Conservation (phyloP, 2,888 invertebrate genomes). For the Tiphia femorata region DNA sequence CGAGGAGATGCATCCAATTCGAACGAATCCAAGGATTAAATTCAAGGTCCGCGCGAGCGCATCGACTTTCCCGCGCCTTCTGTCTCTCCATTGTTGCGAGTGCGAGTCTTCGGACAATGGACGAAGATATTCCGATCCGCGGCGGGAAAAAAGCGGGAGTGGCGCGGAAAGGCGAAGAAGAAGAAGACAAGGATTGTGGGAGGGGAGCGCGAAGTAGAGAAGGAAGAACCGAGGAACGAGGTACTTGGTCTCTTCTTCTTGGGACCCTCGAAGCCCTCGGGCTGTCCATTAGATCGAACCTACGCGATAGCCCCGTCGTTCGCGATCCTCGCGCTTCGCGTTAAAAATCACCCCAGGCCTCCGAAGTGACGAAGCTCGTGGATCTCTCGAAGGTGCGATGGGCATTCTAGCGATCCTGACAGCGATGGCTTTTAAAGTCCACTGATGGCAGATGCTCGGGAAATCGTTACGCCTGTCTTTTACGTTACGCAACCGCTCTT, state of each 20-base stretch:
- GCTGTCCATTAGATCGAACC: conserved; percentile 41
- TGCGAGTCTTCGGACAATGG: conserved; percentile 34
- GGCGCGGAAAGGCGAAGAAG: conserved; percentile 15
- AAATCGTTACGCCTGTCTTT: no score
- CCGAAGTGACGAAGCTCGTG: no score
- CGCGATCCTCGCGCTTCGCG: conserved; percentile 28
- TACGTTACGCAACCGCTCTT: no score
- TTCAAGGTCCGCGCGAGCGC: conserved; percentile 4
- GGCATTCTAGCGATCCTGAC: no score
- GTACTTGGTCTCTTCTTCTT: conserved; percentile 5
- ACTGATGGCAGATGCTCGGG: no score
- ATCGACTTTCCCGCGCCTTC: conserved; percentile 19
- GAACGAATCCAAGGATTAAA: no score
- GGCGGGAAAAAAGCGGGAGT: conserved; percentile 15
- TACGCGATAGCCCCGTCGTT: conserved; percentile 27
- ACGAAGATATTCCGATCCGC: conserved; percentile 16
- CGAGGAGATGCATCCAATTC: no score
- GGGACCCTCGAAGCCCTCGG: conserved; percentile 18
- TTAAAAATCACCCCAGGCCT: no score
- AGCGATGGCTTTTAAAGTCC: no score
- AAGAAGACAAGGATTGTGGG: conserved; percentile 11
- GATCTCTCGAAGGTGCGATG: no score
- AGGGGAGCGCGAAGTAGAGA: no score
- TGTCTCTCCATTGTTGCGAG: conserved; percentile 34
- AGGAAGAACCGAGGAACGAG: no score